Percentiles rank a stretch among this genome's conserved stretches.
phyloP scores from a whole-genome alignment of 2,113 vertebrate species.

The Syrmaticus mikado region DNA sequence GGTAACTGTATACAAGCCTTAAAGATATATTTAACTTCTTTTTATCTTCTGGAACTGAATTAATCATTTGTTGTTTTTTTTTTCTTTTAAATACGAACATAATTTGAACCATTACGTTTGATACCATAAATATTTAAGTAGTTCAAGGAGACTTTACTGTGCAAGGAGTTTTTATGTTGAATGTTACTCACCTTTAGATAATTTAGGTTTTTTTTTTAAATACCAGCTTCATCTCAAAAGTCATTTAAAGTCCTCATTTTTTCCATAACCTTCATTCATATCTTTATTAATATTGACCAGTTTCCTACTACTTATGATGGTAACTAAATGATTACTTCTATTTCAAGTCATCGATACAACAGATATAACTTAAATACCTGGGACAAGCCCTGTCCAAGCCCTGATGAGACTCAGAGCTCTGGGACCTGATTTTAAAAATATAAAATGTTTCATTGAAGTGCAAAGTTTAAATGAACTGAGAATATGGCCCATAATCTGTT shows the following conservation, averaged over 20 bases:
- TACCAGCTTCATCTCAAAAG: not conserved
- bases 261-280: not conserved
- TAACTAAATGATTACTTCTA: not conserved
- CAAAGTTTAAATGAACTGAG: not conserved
- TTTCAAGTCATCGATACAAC: not conserved
- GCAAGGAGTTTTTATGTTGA: not conserved
- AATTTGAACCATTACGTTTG: not conserved
- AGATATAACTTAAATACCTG: not conserved
- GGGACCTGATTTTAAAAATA: not conserved
- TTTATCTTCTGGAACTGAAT: not conserved
- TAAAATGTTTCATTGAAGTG: not conserved
- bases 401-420: too few relatives aligned
- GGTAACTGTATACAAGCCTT: accelerated
- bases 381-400: too few relatives aligned
- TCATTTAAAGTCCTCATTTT: not conserved
- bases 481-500: not conserved
- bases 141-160: not conserved
- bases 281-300: not conserved
- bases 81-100: not conserved
- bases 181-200: not conserved
- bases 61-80: not conserved
- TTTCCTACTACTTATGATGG: not conserved
- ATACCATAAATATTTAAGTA: not conserved
- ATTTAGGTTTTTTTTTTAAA: not conserved
- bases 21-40: not conserved